Base-by-base conservation (phyloP, 2,113 vertebrate genomes). In the Phylloscopus whistleri region DNA sequence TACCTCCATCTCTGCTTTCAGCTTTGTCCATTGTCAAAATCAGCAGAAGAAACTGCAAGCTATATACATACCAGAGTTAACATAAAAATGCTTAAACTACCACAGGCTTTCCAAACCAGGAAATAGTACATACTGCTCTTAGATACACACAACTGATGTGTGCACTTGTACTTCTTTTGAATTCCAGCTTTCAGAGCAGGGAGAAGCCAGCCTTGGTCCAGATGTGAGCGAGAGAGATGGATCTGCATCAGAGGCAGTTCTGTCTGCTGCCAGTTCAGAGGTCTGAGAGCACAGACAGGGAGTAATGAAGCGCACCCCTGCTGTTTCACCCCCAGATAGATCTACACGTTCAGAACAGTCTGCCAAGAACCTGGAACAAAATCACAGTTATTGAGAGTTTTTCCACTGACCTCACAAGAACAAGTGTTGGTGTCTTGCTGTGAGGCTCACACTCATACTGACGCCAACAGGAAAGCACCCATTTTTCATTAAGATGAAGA, bases 371-470 rank as follows among this genome's bases (percentile, higher is more conserved):
- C 46, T 59, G 46, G 73, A 82, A 84, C 44, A 84, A 94, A 91
- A 85, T 63, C 22, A 66, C 17, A 48, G 35, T 35, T 35, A 79
- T 39, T 24, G 20, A 82, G 67, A 93, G 49, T 64, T 96, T 96
- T 96, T 80, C 72, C 70, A 76, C 56, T 90, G 92, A 94, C 63
- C 68, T 95, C 81, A 87, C 46, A 80, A 76, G 16, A 73, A 27
- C 48, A 88, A 63, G 52, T 63, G 24, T 66, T 79, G 55, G 43
- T 91, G 15, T 70, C 44, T 31, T 77, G 55, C 85, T 70, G 43
- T 35, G 66, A 74, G 43, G 33, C 59, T 89, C 35, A 90, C 7
- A 16, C 27, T 81, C 31, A 41, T 19, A 41, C 44, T 68, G 60
- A 81, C 0, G 4, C 69, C 46, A 93, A 27, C 7, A 72, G 44